Evolutionary conservation across 2,797 vertebrate species (phyloP).

Genomic region (Intellagama lesueurii): DNA sequence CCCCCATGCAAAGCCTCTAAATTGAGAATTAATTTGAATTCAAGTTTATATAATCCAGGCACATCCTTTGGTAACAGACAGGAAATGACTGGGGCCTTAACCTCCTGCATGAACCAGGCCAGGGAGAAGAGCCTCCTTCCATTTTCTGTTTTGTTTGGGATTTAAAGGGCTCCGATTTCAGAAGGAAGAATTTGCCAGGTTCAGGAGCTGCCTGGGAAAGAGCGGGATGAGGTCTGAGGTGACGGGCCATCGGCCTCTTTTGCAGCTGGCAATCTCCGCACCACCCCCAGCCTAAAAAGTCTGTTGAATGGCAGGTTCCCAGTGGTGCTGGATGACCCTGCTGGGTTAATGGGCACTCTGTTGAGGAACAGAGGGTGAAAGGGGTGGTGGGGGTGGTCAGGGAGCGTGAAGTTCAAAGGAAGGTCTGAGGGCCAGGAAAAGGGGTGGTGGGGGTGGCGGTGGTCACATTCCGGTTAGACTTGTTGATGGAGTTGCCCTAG

Average conservation of each 20-base stretch:
- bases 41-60: slow-evolving; percentile 68
- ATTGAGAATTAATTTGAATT: slow-evolving; percentile 71
- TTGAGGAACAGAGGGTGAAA: neutral
- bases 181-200: slow-evolving; percentile 38
- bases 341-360: neutral
- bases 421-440: neutral
- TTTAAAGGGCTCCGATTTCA: slow-evolving; percentile 33
- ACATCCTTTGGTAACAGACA: slow-evolving; percentile 49
- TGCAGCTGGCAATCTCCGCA: neutral
- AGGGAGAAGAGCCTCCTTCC: slow-evolving; percentile 48
- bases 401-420: neutral
- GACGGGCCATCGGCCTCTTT: neutral
- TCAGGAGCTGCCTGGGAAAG: slow-evolving; percentile 44
- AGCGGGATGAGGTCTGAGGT: neutral
- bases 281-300: neutral
- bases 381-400: too few relatives aligned
- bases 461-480: neutral
- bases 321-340: neutral
- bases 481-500: neutral
- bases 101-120: slow-evolving; percentile 58
- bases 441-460: accelerated
- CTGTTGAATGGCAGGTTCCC: neutral
- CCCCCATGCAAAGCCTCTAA: slow-evolving; percentile 62
- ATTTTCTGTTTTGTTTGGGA: slow-evolving; percentile 36
- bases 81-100: slow-evolving; percentile 61